Evolutionary conservation across 2,888 invertebrate genomes (phyloP).

Genomic region (Drosophila niveifrons): DNA sequence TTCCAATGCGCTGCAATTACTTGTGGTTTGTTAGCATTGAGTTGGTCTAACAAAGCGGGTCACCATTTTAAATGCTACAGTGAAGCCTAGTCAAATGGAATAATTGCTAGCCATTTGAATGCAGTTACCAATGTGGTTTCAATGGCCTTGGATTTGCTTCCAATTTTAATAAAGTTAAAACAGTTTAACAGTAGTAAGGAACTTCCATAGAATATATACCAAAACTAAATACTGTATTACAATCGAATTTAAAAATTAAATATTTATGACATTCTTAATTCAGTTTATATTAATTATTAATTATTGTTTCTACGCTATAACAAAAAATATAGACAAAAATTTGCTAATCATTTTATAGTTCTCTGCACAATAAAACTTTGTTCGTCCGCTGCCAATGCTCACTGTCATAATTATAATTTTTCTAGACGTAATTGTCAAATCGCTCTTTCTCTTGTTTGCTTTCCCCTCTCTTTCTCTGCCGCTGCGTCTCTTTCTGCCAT

Average conservation of each 20-base stretch:
- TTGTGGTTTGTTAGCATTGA: slow-evolving; percentile 51
- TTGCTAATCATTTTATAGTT: no score
- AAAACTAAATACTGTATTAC: no score
- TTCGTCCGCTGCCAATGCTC: slow-evolving; percentile 22
- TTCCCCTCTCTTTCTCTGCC: slow-evolving; percentile 15
- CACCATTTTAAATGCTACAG: slow-evolving; percentile 40
- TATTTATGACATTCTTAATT: no score
- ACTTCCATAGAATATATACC: no score
- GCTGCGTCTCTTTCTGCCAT: not conserved
- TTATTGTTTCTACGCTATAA: no score
- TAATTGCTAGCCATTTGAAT: not conserved
- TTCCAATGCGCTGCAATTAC: slow-evolving; percentile 49
- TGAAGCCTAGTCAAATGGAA: slow-evolving; percentile 26
- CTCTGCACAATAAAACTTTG: not conserved
- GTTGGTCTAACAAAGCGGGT: slow-evolving; percentile 20
- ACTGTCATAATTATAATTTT: slow-evolving; percentile 55
- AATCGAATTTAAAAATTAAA: no score
- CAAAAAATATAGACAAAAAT: no score
- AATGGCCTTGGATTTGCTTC: not conserved
- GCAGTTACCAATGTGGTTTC: not conserved
- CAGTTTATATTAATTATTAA: no score
- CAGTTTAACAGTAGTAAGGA: no score
- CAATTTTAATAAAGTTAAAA: not conserved
- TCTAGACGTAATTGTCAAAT: slow-evolving; percentile 49
- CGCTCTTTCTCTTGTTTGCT: slow-evolving; percentile 23